Percentiles rank a stretch among this genome's conserved stretches.
These are phyloP conservation scores for Tethea ocularis DNA, from an alignment of 2,888 invertebrate species.

Conservation along the genomic window DNA sequence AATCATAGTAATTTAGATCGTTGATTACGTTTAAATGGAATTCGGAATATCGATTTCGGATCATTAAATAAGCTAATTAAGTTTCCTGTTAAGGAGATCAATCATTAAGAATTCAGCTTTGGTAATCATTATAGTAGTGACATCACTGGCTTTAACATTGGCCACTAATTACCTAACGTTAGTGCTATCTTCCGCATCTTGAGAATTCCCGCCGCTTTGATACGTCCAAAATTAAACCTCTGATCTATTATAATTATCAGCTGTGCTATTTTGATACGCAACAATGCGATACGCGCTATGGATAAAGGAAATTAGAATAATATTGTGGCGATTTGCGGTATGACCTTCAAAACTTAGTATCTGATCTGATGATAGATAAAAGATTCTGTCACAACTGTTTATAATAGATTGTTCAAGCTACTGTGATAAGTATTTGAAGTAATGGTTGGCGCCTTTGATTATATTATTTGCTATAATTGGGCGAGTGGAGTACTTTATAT, in stretches of 20 bases:
- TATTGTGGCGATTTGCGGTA: not conserved
- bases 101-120: not conserved
- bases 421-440: not conserved
- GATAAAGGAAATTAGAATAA: not conserved
- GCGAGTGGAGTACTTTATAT: not conserved
- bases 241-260: not conserved
- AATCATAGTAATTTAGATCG: conserved; percentile 25
- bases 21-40: conserved; percentile 20
- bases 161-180: not conserved
- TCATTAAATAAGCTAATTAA: not conserved
- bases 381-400: not conserved
- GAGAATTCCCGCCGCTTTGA: not conserved
- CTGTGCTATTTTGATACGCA: not conserved
- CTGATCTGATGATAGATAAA: conserved; percentile 6
- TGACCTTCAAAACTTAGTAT: not conserved
- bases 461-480: not conserved
- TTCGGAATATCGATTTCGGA: not conserved
- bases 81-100: not conserved
- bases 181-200: not conserved
- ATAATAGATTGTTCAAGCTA: not conserved
- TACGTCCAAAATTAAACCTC: not conserved
- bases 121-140: not conserved
- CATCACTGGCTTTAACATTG: not conserved
- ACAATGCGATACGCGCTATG: not conserved
- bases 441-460: not conserved